phyloP scores from a whole-genome alignment of 2,797 vertebrate species.

The Gephyroberyx darwinii region DNA sequence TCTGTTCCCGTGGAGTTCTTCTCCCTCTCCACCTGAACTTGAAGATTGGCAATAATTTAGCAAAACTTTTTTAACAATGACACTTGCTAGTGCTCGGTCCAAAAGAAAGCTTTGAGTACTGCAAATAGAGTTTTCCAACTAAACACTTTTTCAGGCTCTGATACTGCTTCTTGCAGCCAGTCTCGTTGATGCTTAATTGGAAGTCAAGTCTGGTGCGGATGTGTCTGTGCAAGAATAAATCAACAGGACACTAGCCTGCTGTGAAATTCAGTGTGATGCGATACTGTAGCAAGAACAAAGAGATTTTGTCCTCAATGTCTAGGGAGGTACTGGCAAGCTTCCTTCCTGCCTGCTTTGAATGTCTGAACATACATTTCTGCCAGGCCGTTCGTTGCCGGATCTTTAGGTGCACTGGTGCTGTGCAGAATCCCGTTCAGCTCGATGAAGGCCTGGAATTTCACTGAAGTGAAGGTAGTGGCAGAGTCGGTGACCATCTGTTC shows the following conservation, averaged over 20 bases:
- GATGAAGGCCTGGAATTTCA: slow-evolving; percentile 19
- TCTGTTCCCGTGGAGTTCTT: no score
- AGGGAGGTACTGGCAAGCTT: not conserved
- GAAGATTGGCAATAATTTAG: no score
- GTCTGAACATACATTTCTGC: no score
- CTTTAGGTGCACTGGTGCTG: no score
- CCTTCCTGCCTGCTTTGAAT: no score
- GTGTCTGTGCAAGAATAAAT: slow-evolving; percentile 12
- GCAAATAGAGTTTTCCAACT: no score
- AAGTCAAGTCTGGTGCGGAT: not conserved
- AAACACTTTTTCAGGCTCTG: no score
- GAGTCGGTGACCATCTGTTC: slow-evolving; percentile 34
- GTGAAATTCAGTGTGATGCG: not conserved
- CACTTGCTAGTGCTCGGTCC: no score
- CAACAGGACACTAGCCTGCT: not conserved
- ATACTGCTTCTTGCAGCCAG: not conserved
- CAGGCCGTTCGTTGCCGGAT: no score
- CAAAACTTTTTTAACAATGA: no score
- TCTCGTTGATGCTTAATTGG: not conserved
- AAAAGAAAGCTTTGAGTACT: no score
- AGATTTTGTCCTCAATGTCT: slow-evolving; percentile 28
- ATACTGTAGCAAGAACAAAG: slow-evolving; percentile 5
- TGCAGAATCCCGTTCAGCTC: slow-evolving; percentile 18
- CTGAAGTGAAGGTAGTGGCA: slow-evolving; percentile 19
- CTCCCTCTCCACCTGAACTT: no score